A percentile compares a stretch with the other conserved stretches of the same genome.
Conservation (phyloP, 53 echinoderm and acorn worm species). For the Paracentrotus lividus region DNA sequence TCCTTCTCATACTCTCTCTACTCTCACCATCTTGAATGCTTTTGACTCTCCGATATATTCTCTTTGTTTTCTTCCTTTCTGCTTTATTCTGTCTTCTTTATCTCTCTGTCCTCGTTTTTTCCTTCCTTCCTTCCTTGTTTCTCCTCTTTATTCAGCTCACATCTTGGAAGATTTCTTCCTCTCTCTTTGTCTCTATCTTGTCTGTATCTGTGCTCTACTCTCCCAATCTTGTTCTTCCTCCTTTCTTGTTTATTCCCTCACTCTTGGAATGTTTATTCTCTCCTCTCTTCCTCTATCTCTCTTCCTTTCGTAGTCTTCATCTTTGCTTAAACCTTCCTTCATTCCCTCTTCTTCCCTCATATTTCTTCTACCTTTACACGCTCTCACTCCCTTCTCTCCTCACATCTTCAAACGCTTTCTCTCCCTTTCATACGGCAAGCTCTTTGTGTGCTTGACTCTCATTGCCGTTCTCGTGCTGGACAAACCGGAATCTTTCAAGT, state of each 20-base stretch:
- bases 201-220: no score
- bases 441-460: slow-evolving; percentile 50
- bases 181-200: neutral
- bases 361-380: neutral
- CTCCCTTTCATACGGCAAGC: neutral
- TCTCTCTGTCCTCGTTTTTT: neutral
- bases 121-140: neutral
- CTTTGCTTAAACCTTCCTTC: neutral
- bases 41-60: no score
- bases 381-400: neutral
- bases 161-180: no score
- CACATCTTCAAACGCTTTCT: neutral
- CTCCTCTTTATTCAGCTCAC: no score
- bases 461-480: slow-evolving; percentile 18
- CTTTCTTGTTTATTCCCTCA: no score
- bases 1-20: neutral
- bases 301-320: neutral
- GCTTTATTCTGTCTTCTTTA: neutral
- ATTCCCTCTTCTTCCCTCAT: neutral
- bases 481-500: slow-evolving; percentile 64
- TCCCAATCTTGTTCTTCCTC: no score
- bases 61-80: no score
- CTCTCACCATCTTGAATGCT: neutral
- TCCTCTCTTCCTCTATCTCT: neutral
- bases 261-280: no score